Evolutionary conservation across 1,140 invertebrate species (phyloP), one percentile per base, ranked within the genome.

Genomic region (Hirudo medicinalis): DNA sequence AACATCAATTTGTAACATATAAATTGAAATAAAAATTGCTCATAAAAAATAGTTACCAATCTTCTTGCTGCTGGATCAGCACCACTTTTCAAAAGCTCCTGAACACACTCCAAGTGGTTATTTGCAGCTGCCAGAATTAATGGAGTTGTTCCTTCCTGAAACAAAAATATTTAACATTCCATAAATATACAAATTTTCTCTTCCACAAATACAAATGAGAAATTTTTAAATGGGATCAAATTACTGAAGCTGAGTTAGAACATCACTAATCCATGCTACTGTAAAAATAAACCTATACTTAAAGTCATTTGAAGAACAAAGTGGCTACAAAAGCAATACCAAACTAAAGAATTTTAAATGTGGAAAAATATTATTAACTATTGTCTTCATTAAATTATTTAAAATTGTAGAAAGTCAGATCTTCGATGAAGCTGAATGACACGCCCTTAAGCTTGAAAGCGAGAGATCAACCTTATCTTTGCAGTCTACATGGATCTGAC

Each of bases 401-500:
- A 1, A 11, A 63, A 13, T 11, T 15, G 9, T 63, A n/a, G 17
- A 25, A 8, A 19, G 2, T 63, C 4, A 17, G 13, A 49, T 49
- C 11, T 15, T 49, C 0, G 15, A 15, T 49, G 43, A 13, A 15
- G 17, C 9, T 63, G 17, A 63, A 63, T 63, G 22, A 63, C n/a
- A n/a, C 9, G 11, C 17, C 19, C 29, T 63, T 25, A 63, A n/a
- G 17, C 22, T 63, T 11, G 1, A 63, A 63, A 22, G 9, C 11
- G 29, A n/a, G 29, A 63, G 29, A 32, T 25, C 85, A 81, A 94
- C 92, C 87, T 90, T 88, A 82, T 95, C 92, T 79, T 88, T 88
- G 76, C 90, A 94, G 82, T 95, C 92, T 49, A 94, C 91, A 83
- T 94, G 91, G 55, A 95, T 91, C 77, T 90, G 89, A 68, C 91